A percentile compares a stretch with the other conserved stretches of the same genome.
Evolutionary conservation across 2,888 invertebrate species (phyloP).

Genomic region (Pterostichus madidus): DNA sequence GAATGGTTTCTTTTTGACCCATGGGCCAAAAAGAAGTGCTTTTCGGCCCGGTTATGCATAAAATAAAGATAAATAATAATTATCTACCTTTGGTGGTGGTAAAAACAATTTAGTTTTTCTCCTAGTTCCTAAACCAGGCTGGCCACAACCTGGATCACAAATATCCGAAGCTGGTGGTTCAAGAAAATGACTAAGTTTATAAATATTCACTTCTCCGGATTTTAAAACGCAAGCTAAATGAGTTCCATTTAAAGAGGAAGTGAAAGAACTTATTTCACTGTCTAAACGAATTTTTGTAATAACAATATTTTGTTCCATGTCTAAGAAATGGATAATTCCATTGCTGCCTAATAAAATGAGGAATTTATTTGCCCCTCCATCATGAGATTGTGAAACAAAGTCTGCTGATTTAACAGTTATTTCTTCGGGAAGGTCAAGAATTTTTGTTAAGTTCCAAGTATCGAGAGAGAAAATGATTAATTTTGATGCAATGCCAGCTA

Average conservation of each 20-base stretch:
- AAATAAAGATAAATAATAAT: not conserved
- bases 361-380: conserved; percentile 83
- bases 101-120: conserved; percentile 68
- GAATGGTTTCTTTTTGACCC: too few relatives aligned
- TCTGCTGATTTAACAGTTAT: conserved; percentile 80
- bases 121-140: not conserved
- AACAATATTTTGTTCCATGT: conserved; percentile 78
- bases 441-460: conserved; percentile 81
- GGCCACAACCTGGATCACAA: conserved; percentile 68
- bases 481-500: conserved; percentile 80
- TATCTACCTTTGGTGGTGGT: conserved; percentile 13
- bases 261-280: conserved; percentile 79
- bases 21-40: too few relatives aligned
- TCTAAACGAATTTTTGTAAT: conserved; percentile 77
- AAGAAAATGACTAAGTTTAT: conserved; percentile 75
- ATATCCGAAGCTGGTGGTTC: conserved; percentile 69
- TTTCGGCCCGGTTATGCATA: too few relatives aligned
- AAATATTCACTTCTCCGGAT: conserved; percentile 81
- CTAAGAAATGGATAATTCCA: conserved; percentile 79
- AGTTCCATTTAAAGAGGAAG: conserved; percentile 80
- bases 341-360: conserved; percentile 81
- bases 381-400: conserved; percentile 82
- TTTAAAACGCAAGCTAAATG: conserved; percentile 81
- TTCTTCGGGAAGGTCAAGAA: conserved; percentile 79
- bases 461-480: conserved; percentile 81